Evolutionary conservation across 30 jellyfish, hydroid and myxozoan species (phyloP).

Genomic region (Cassiopea xamachana): DNA sequence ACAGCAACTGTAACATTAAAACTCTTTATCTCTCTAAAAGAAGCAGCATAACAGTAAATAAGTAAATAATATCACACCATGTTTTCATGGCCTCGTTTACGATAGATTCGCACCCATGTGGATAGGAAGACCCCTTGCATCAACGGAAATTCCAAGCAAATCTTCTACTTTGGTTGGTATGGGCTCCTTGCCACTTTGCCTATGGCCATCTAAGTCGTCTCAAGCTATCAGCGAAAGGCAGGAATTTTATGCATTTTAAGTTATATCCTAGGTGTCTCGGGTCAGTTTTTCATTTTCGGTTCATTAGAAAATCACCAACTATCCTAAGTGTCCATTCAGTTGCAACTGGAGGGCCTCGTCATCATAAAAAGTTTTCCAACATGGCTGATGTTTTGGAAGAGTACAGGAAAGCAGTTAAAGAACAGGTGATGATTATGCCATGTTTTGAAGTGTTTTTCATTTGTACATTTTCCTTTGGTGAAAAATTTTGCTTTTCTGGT

Average conservation of each 20-base stretch:
- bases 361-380: background rate
- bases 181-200: slow-evolving; percentile 41
- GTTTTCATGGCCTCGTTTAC: background rate
- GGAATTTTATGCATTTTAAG: slow-evolving; percentile 1
- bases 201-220: slow-evolving; percentile 19
- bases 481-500: no score
- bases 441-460: background rate
- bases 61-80: background rate
- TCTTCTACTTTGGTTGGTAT: background rate
- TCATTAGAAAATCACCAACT: background rate
- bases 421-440: slow-evolving; percentile 44
- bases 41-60: background rate
- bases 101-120: background rate
- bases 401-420: slow-evolving; percentile 69
- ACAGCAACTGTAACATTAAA: no score
- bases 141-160: background rate
- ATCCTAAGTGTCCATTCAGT: background rate
- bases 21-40: no score
- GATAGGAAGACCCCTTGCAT: slow-evolving; percentile 17
- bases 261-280: background rate
- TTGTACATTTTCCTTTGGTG: no score
- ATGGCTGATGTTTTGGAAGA: slow-evolving; percentile 63
- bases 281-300: background rate
- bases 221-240: background rate
- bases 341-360: background rate